A percentile compares a stretch with the other conserved stretches of the same genome.
These are phyloP conservation scores for Sanderia malayensis DNA, from an alignment of 30 jellyfish, hydroid and myxozoan species.

Conservation along the genomic window DNA sequence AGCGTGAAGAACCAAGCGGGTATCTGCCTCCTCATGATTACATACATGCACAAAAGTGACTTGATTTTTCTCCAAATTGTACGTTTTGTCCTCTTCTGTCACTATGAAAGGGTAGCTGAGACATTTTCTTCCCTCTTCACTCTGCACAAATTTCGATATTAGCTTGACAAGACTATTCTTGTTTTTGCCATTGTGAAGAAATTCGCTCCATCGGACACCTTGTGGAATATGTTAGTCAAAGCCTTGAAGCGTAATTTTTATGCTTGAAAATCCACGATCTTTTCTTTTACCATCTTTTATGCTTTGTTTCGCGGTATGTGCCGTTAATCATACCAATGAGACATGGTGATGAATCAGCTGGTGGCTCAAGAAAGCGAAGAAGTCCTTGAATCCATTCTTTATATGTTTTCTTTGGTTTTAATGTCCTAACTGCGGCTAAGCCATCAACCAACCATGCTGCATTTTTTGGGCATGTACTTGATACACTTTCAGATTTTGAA, in stretches of 20 bases:
- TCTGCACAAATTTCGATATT: neutral
- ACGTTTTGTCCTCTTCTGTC: neutral
- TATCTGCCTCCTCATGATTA: neutral
- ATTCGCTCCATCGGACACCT: neutral
- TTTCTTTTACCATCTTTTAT: neutral
- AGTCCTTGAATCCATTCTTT: neutral
- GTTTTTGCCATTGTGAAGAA: neutral
- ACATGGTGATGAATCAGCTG: neutral
- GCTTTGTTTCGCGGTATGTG: conserved; percentile 1
- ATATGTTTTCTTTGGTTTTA: neutral
- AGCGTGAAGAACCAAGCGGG: conserved; percentile 2
- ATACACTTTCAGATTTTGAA: neutral
- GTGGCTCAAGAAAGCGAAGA: conserved; percentile 2
- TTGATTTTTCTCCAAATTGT: neutral
- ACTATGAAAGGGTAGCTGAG: neutral
- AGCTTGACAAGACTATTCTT: neutral
- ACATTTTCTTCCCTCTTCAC: neutral
- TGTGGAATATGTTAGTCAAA: neutral
- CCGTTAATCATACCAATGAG: neutral
- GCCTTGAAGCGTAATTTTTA: neutral
- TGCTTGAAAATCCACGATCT: neutral
- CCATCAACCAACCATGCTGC: conserved; percentile 3
- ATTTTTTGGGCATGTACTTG: neutral
- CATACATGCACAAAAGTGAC: neutral
- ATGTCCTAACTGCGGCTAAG: neutral